Conservation (phyloP, 2,888 invertebrate genomes). For the Eupithecia centaureata region DNA sequence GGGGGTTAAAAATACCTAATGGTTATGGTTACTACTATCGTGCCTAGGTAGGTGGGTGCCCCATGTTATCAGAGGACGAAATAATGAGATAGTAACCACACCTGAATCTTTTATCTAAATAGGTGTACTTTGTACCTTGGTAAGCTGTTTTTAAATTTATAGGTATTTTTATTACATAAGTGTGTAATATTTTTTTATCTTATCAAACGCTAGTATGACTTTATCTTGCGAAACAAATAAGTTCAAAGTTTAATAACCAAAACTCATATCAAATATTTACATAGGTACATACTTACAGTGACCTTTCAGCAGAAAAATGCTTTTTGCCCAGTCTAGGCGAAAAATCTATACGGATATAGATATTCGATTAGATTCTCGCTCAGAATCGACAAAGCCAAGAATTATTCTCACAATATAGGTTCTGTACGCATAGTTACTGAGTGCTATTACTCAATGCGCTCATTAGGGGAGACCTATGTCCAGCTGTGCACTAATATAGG, state of each 20-base stretch:
- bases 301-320: no score
- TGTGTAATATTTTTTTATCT: not conserved
- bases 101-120: not conserved
- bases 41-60: not conserved
- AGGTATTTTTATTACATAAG: no score
- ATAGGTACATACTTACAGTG: no score
- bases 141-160: no score
- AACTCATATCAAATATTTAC: not conserved
- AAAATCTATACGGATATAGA: no score
- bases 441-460: no score
- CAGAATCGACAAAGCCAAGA: no score
- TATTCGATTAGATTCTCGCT: no score
- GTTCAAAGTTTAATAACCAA: slow-evolving; percentile 5
- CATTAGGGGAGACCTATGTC: no score
- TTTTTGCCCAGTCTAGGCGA: no score
- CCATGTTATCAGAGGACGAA: not conserved
- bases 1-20: not conserved
- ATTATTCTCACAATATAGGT: no score
- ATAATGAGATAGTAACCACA: not conserved
- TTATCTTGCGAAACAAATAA: slow-evolving; percentile 13
- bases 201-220: not conserved
- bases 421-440: no score
- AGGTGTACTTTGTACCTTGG: not conserved
- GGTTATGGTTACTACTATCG: not conserved
- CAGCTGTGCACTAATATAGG: not conserved